Evolutionary conservation across 2,113 vertebrate genomes (phyloP), one percentile per base, ranked within the genome.

Genomic region (Pluvianellus socialis): DNA sequence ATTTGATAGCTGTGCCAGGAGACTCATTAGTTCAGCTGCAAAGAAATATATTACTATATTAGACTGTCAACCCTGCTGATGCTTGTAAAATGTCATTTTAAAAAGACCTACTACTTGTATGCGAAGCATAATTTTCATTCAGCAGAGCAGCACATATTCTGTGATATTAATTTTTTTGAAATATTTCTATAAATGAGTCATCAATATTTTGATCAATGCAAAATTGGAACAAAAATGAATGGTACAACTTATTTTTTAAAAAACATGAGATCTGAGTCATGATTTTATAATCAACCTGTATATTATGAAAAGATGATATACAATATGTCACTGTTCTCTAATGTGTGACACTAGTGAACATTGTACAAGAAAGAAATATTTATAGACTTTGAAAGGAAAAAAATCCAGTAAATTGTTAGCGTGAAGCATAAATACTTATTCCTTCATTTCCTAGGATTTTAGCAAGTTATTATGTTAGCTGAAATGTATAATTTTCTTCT

Each of bases 1-100:
- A 98, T 98, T 97, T 98, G 98, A 97, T 98, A 97, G 96, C 96
- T 97, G 86, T 95, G 92, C 97, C 97, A 96, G 92, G 97, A 98
- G 98, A 93, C 96, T 98, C 97, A 97, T 98, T 98, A 98, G 98
- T 98, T 98, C 91, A 96, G 96, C 97, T 94, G 96, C 79, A 85
- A 96, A 97, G 96, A 97, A 98, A 97, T 97, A 94, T 93, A 96
- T 96, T 95, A 94, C 92, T 96, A 19, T 93, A 97, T 98, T 98
- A 97, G 94, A 92, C 86, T 96, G 94, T 97, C 98, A 98, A 3
- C 95, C 90, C 71, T 96, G 97, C 96, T 98, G 96, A 97, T 97
- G 89, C 96, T 97, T 97, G 95, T 96, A 96, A 97, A 98, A 97
- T 95, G 96, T 95, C 83, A 59, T 96, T 98, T 98, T 68, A 84